Evolutionary conservation across 2,888 invertebrate species (phyloP).

Genomic region (Rutpela maculata): DNA sequence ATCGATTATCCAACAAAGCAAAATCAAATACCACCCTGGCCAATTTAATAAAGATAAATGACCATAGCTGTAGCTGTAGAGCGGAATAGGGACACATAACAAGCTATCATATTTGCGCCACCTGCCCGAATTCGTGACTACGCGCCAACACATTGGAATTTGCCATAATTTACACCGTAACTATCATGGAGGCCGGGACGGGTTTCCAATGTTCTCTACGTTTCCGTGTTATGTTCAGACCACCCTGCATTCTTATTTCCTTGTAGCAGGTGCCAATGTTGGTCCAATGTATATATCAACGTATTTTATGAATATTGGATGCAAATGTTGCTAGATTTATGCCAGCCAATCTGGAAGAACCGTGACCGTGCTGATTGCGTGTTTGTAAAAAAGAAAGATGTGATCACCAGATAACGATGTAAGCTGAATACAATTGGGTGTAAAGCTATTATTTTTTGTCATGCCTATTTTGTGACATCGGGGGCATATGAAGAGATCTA

Average conservation of each 20-base stretch:
- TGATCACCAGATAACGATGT: not conserved
- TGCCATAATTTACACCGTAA: constrained; percentile 23
- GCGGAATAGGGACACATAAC: constrained; percentile 30
- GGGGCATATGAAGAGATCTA: not conserved
- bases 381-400: constrained; percentile 5
- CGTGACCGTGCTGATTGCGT: not conserved
- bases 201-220: constrained; percentile 1
- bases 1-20: constrained; percentile 40
- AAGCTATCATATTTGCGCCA: constrained; percentile 33
- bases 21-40: constrained; percentile 39
- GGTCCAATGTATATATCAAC: constrained; percentile 17
- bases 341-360: constrained; percentile 8
- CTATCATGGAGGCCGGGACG: constrained; percentile 16
- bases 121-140: constrained; percentile 35
- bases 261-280: constrained; percentile 21
- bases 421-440: not conserved
- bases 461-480: not conserved
- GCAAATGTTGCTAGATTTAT: constrained; percentile 29
- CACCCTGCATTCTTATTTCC: constrained; percentile 24
- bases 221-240: constrained; percentile 12
- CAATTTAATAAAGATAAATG: constrained; percentile 44
- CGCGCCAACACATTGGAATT: constrained; percentile 22
- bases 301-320: constrained; percentile 35
- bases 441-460: not conserved
- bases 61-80: constrained; percentile 18